These are phyloP conservation scores for Acanthornis magna DNA, from an alignment of 2,797 vertebrate genomes.

Conservation along the genomic window DNA sequence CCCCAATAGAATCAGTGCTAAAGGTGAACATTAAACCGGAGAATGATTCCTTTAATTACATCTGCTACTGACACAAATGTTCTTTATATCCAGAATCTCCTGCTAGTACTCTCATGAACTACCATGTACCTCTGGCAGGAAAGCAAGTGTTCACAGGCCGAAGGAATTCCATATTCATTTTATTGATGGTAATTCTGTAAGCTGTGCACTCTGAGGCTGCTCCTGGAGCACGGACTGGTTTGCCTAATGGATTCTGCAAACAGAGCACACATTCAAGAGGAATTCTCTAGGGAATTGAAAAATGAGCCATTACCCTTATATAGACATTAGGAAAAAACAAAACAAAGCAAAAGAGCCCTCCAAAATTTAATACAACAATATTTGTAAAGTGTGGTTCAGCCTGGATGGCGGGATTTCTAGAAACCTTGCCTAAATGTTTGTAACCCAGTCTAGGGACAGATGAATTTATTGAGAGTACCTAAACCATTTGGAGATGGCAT, in stretches of 20 bases:
- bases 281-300: slow-evolving; percentile 60
- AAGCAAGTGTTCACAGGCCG: neutral
- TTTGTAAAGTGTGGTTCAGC: slow-evolving; percentile 45
- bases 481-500: neutral
- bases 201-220: slow-evolving; percentile 13
- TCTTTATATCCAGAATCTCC: slow-evolving; percentile 16
- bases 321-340: neutral
- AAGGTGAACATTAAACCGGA: slow-evolving; percentile 39
- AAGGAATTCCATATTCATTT: slow-evolving; percentile 38
- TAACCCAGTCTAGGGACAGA: neutral
- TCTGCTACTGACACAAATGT: slow-evolving; percentile 7
- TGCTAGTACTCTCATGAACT: neutral
- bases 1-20: slow-evolving; percentile 14
- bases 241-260: slow-evolving; percentile 43
- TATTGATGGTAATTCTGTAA: slow-evolving; percentile 15
- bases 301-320: slow-evolving; percentile 28
- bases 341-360: neutral
- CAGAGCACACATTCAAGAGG: slow-evolving; percentile 46
- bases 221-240: slow-evolving; percentile 38
- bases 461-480: neutral
- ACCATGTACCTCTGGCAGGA: neutral
- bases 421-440: slow-evolving; percentile 20
- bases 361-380: slow-evolving; percentile 27
- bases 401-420: slow-evolving; percentile 19
- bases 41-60: slow-evolving; percentile 24